These are phyloP conservation scores for Drosophila arawakana DNA, from an alignment of 1,140 invertebrate species.

Conservation along the genomic window DNA sequence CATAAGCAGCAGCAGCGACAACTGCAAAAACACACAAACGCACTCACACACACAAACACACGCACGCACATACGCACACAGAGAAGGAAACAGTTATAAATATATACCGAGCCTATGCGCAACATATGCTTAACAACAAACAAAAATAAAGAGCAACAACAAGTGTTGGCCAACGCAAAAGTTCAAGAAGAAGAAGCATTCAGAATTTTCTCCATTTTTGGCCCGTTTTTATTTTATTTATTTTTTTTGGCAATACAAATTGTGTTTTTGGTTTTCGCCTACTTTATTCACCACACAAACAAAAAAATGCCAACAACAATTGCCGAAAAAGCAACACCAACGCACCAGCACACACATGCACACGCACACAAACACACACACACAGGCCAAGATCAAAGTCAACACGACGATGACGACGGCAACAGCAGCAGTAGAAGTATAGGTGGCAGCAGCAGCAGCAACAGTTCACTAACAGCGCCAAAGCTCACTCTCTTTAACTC, in stretches of 20 bases:
- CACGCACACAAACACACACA: conserved; percentile 15
- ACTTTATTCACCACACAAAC: conserved; percentile 66
- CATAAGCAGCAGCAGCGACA: conserved; percentile 15
- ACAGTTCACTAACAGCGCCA: conserved; percentile 19
- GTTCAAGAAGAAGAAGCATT: not conserved
- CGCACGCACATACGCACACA: not conserved
- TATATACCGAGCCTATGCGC: conserved; percentile 8
- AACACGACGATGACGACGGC: conserved; percentile 42
- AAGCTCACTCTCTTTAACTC: conserved; percentile 33
- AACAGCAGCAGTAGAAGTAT: conserved; percentile 5
- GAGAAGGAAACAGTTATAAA: not conserved
- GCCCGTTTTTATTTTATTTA: conserved; percentile 4
- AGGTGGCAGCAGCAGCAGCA: conserved; percentile 9
- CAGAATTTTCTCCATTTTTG: conserved; percentile 54
- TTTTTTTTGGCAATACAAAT: conserved; percentile 9
- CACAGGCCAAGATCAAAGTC: conserved; percentile 74
- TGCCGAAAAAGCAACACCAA: conserved; percentile 52
- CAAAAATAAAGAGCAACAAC: conserved; percentile 42
- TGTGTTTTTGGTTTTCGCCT: conserved; percentile 44
- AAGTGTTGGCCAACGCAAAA: conserved; percentile 7
- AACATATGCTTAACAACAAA: conserved; percentile 24
- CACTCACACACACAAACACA: conserved; percentile 1
- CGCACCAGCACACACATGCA: conserved; percentile 12
- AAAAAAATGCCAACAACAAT: conserved; percentile 67
- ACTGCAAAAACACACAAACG: conserved; percentile 6